These are phyloP conservation scores for Aphelinus atriplicis DNA, from an alignment of 1,140 invertebrate genomes.

Conservation along the genomic window DNA sequence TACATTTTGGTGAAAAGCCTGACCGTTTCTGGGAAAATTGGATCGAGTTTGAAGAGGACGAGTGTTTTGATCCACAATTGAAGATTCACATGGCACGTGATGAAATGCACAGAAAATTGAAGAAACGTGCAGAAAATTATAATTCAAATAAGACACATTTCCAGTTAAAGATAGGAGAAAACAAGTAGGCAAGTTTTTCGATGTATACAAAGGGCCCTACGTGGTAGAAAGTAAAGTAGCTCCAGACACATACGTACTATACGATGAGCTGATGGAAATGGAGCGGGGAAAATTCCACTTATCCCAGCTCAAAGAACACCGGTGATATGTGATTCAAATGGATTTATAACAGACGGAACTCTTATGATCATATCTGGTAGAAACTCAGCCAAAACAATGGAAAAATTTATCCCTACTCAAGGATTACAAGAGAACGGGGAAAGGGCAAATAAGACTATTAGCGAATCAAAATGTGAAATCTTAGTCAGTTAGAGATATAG, in stretches of 20 bases:
- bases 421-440: too few relatives aligned
- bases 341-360: too few relatives aligned
- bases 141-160: background rate
- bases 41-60: background rate
- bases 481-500: too few relatives aligned
- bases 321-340: too few relatives aligned
- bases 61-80: slow-evolving; percentile 1
- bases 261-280: background rate
- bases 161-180: slow-evolving; percentile 12
- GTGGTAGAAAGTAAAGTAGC: slow-evolving; percentile 50
- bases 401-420: too few relatives aligned
- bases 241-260: background rate
- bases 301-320: too few relatives aligned
- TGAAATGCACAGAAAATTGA: slow-evolving; percentile 11
- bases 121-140: background rate
- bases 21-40: slow-evolving; percentile 21
- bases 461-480: too few relatives aligned
- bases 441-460: too few relatives aligned
- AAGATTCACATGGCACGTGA: background rate
- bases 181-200: slow-evolving; percentile 59
- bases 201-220: slow-evolving; percentile 50
- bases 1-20: slow-evolving; percentile 31
- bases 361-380: too few relatives aligned
- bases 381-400: too few relatives aligned
- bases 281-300: background rate